Conservation (phyloP, 2,113 vertebrate genomes). For the Solenodon paradoxus region DNA sequence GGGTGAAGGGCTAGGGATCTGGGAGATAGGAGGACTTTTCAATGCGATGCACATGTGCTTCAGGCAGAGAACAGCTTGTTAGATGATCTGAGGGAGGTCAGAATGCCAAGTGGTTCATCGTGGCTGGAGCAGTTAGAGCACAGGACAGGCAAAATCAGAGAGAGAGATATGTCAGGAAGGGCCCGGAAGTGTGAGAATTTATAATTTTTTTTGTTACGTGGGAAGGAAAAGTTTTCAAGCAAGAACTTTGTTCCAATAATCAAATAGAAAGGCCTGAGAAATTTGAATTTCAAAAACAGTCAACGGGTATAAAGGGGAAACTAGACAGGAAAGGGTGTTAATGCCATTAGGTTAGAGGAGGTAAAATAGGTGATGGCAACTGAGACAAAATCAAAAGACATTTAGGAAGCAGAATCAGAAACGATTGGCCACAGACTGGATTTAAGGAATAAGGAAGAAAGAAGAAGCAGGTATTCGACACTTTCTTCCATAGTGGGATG, state of each 20-base stretch:
- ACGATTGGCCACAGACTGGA: background rate
- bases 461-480: background rate
- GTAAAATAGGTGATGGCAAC: background rate
- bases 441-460: background rate
- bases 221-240: too few relatives aligned
- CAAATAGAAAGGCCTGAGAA: background rate
- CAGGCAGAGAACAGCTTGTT: background rate
- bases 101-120: background rate
- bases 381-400: background rate
- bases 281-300: background rate
- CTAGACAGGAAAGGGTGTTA: background rate
- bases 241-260: background rate
- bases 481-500: background rate
- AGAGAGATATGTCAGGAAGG: background rate
- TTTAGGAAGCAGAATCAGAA: background rate
- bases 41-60: background rate
- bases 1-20: background rate
- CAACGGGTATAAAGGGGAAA: background rate
- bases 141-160: background rate
- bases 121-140: background rate
- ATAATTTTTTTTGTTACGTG: too few relatives aligned
- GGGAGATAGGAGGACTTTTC: background rate
- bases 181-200: background rate
- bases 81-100: background rate
- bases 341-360: background rate